phyloP scores from a whole-genome alignment of 30 jellyfish, hydroid and myxozoan species.

The Cassiopea andromeda region DNA sequence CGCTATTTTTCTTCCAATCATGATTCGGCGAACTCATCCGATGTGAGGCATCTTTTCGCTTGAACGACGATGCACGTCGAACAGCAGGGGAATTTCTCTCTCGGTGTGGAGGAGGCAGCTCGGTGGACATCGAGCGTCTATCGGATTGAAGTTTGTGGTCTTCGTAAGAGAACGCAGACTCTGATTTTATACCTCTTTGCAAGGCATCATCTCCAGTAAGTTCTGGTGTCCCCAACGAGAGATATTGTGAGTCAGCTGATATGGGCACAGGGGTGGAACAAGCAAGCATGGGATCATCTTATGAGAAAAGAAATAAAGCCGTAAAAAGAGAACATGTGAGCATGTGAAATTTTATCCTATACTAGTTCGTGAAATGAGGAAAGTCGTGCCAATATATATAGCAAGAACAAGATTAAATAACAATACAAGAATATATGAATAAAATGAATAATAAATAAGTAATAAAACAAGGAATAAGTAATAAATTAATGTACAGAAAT shows the following conservation, averaged over 20 bases:
- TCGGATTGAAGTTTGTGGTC: slow-evolving; percentile 10
- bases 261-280: slow-evolving; percentile 62
- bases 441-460: too few species aligned
- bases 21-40: slow-evolving; percentile 31
- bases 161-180: slow-evolving; percentile 14
- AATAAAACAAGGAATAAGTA: too few species aligned
- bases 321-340: too few species aligned
- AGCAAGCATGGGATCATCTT: slow-evolving; percentile 54
- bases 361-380: too few species aligned
- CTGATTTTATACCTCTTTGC: background rate
- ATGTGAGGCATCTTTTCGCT: slow-evolving; percentile 39
- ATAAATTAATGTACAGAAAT: too few species aligned
- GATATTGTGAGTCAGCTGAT: slow-evolving; percentile 60
- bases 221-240: slow-evolving; percentile 70
- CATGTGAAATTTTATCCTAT: too few species aligned
- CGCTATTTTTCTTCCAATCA: slow-evolving; percentile 25
- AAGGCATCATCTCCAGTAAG: slow-evolving; percentile 4
- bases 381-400: too few species aligned
- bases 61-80: slow-evolving; percentile 56
- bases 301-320: background rate
- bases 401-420: too few species aligned
- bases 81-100: slow-evolving; percentile 27
- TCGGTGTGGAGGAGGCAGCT: slow-evolving; percentile 33
- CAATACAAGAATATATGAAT: too few species aligned
- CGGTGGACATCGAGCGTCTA: slow-evolving; percentile 44